Base-by-base conservation (phyloP, 1,140 invertebrate genomes). In the Drosophila murphyi region DNA sequence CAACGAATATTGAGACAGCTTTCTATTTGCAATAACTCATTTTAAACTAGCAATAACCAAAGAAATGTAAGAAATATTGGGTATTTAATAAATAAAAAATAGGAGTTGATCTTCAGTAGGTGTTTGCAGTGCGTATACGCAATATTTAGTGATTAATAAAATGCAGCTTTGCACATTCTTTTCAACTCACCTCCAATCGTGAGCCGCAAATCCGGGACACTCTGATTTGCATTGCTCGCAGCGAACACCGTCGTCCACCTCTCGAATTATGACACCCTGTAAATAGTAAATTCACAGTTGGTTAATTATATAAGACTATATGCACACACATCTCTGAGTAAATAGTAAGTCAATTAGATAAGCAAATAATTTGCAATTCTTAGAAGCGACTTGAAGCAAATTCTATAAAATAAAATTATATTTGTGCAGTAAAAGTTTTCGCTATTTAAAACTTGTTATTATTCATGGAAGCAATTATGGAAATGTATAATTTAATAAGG, bases 211-310 rank as follows among this genome's bases (percentile, higher is more conserved):
- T 64, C 97, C 97, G 1, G 95, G 94, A 92, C 96, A 97, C 59
- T 95, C 94, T 79, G 97, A 96, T 56, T 95, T 95, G 91, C 97
- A 98, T 74, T 95, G 94, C 74, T 96, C 94, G 89, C 97, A 98
- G 20, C 96, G 96, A 72, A 96, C 96, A 7, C 97, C 97, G 83
- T 97, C 96, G 75, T 97, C 96, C 29, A 97, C 95, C 91, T 97
- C 97, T 60, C 96, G 95, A 72, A 97, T 96, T 72, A 96, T 92
- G 35, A 96, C 95, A 64, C 96, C 96, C 97, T 97, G 55, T 8
- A 65, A 75, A 61, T 35, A 70, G 37, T 31, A 45, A 43, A 41
- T 69, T 68, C 48, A 10, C 37, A 63, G 43, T 62, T 70, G 7
- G 5, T 32, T 35, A 57, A 68, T 61, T 48, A 61, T 50, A 29